phyloP scores from a whole-genome alignment of 2,113 vertebrate species.

The Henicopernis longicauda region DNA sequence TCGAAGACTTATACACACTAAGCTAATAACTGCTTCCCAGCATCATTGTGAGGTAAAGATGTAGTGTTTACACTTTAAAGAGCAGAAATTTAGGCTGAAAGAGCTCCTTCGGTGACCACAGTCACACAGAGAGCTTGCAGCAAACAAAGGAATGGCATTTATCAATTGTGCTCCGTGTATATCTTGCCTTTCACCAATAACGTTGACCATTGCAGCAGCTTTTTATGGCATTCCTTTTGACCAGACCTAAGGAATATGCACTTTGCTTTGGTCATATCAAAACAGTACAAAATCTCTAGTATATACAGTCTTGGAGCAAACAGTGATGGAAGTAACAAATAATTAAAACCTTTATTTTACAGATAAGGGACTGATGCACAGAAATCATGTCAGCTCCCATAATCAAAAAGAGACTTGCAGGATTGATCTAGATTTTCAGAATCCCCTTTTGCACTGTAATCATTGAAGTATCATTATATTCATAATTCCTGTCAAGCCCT shows the following conservation, averaged over 20 bases:
- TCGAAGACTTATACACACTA: background rate
- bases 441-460: background rate
- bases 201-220: background rate
- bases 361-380: background rate
- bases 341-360: background rate
- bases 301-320: background rate
- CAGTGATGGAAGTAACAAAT: background rate
- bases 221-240: background rate
- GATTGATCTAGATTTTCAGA: background rate
- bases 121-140: background rate
- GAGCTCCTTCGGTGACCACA: background rate
- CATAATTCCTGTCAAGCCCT: background rate
- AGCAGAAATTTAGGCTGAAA: background rate
- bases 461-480: background rate
- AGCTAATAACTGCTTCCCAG: background rate
- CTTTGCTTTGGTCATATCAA: background rate
- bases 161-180: fast-evolving
- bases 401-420: background rate
- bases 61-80: background rate
- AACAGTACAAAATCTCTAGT: background rate
- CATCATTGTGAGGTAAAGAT: background rate
- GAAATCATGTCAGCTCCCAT: background rate
- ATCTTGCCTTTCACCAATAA: background rate
- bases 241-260: background rate
- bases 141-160: background rate